Evolutionary conservation across 2,888 invertebrate species (phyloP).

Genomic region (Palloptera scutellata): DNA sequence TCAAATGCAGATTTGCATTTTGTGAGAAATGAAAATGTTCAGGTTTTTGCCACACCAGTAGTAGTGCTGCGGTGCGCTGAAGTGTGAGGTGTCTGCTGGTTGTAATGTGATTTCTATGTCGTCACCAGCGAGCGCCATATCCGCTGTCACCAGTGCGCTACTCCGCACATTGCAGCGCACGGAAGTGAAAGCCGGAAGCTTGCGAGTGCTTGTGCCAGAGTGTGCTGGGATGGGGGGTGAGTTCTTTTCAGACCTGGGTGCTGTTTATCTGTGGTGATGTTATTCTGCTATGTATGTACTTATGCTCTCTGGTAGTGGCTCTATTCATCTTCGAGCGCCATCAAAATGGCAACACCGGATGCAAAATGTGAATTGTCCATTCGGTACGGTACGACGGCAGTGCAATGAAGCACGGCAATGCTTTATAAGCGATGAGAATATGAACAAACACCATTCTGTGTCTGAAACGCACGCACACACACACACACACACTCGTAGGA

Average conservation of each 20-base stretch:
- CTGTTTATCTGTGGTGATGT: background rate
- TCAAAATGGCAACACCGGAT: conserved; percentile 23
- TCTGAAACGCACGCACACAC: background rate
- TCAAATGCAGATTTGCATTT: conserved; percentile 39
- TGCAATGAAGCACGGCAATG: conserved; percentile 22
- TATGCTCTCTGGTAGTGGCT: background rate
- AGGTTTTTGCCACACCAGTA: background rate
- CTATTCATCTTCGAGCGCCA: background rate
- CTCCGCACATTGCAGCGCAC: background rate
- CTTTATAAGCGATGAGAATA: conserved; percentile 3
- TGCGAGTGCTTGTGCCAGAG: no score
- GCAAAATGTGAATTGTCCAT: conserved; percentile 22
- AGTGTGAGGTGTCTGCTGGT: no score
- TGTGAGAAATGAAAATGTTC: conserved; percentile 17
- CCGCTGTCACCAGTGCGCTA: no score
- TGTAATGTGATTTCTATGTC: no score
- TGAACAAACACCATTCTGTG: background rate
- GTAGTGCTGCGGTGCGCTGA: no score
- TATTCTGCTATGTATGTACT: no score
- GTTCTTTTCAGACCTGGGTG: background rate
- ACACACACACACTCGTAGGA: background rate
- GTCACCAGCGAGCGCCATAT: no score
- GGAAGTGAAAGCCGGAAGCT: no score
- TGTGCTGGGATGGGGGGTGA: background rate
- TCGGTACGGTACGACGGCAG: background rate